A percentile compares a stretch with the other conserved stretches of the same genome.
Evolutionary conservation across 2,888 invertebrate species (phyloP).

Genomic region (Xylota sylvarum): DNA sequence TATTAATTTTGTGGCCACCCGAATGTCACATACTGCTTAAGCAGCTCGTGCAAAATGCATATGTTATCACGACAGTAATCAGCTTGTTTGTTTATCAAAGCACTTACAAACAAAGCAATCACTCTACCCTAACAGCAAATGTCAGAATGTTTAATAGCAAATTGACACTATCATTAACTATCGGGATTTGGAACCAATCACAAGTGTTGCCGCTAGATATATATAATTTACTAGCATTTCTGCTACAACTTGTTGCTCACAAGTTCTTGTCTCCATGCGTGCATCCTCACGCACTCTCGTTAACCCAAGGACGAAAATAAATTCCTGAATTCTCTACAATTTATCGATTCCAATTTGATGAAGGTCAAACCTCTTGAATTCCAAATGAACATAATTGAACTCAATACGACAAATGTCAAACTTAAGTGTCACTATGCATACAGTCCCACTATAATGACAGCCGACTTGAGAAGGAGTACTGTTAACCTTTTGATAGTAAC

Average conservation of each 20-base stretch:
- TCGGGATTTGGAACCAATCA: neutral
- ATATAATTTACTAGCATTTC: neutral
- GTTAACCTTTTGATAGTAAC: neutral
- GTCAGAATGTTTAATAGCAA: conserved; percentile 8
- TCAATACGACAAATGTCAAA: neutral
- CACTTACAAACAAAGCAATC: conserved; percentile 22
- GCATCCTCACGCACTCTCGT: neutral
- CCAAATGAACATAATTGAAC: neutral
- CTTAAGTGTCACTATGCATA: neutral
- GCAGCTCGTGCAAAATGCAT: conserved; percentile 13
- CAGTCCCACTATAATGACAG: neutral
- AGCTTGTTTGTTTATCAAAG: conserved; percentile 30
- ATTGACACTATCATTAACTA: conserved; percentile 15
- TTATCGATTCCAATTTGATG: neutral
- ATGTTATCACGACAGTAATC: conserved; percentile 27
- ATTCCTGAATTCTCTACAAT: neutral
- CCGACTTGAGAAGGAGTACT: neutral
- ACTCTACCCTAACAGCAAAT: conserved; percentile 13
- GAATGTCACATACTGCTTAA: conserved; percentile 10
- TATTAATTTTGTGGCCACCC: neutral
- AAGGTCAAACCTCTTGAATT: conserved; percentile 13
- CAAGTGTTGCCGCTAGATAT: neutral
- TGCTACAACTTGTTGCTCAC: neutral
- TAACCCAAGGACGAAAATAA: neutral
- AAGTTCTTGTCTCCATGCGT: neutral